Evolutionary conservation across 2,888 invertebrate species (phyloP).

Genomic region (Zygothrica quintamaculata): DNA sequence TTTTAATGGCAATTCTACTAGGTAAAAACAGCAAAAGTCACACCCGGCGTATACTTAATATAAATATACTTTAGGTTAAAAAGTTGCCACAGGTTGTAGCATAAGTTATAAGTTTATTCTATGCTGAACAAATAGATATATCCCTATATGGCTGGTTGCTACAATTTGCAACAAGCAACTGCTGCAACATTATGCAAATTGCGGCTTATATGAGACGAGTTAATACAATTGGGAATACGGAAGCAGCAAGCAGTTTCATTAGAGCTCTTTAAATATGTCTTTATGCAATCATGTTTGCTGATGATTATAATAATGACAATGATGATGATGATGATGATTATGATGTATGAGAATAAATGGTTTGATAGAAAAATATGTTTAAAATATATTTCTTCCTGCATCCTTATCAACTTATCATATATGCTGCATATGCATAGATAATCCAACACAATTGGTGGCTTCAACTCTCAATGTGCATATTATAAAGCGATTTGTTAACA

Average conservation of each 20-base stretch:
- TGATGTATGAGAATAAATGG: too few species aligned
- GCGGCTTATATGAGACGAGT: slow-evolving; percentile 15
- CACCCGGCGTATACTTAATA: slow-evolving; percentile 31
- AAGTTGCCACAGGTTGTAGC: slow-evolving; percentile 11
- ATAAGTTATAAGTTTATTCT: slow-evolving; percentile 10
- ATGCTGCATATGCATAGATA: background rate
- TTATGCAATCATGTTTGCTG: too few species aligned
- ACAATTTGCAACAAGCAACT: slow-evolving; percentile 34
- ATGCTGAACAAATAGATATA: slow-evolving; percentile 36
- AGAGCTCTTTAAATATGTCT: too few species aligned
- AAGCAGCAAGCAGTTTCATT: too few species aligned
- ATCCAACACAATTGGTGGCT: background rate
- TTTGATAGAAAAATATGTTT: too few species aligned
- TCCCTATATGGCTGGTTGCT: too few species aligned
- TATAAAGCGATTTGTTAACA: slow-evolving; percentile 45
- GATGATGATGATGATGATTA: too few species aligned
- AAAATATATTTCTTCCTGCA: too few species aligned
- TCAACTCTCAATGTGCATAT: slow-evolving; percentile 36
- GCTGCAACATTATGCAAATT: slow-evolving; percentile 46
- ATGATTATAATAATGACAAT: too few species aligned
- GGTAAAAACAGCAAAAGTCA: slow-evolving; percentile 21
- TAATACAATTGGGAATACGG: too few species aligned
- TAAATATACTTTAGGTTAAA: background rate
- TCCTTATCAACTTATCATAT: too few species aligned
- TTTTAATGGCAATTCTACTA: slow-evolving; percentile 49